Evolutionary conservation across 2,888 invertebrate genomes (phyloP).

Genomic region (Pyrocoelia pectoralis): DNA sequence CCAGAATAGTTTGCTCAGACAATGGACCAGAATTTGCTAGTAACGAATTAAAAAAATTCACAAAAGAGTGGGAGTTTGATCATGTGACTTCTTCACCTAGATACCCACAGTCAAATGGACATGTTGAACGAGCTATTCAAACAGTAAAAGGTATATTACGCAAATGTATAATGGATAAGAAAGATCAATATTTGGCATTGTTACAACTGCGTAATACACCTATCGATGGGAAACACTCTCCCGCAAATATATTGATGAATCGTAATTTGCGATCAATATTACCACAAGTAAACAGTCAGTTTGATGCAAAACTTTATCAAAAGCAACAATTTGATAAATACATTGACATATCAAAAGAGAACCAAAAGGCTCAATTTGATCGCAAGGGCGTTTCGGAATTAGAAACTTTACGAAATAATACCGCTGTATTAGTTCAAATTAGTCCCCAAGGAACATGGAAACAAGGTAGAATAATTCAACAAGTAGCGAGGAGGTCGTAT

Average conservation of each 20-base stretch:
- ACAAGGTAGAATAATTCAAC: not conserved
- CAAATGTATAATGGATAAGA: constrained; percentile 13
- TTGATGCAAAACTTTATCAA: too few species aligned
- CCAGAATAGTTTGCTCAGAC: constrained; percentile 18
- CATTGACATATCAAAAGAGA: not conserved
- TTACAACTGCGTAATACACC: constrained; percentile 9
- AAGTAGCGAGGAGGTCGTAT: not conserved
- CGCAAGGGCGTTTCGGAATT: not conserved
- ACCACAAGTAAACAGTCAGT: not conserved
- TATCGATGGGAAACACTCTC: constrained; percentile 1
- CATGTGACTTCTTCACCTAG: not conserved
- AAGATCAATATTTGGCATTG: constrained; percentile 19
- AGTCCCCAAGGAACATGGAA: not conserved
- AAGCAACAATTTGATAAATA: not conserved
- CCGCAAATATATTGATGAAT: constrained; percentile 12
- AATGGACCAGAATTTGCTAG: constrained; percentile 15
- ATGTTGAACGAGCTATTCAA: constrained; percentile 14
- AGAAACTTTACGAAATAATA: not conserved
- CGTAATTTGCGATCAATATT: not conserved
- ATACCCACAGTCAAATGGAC: constrained; percentile 13
- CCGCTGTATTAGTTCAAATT: not conserved
- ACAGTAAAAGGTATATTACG: constrained; percentile 21
- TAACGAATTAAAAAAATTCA: not conserved
- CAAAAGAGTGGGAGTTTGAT: not conserved
- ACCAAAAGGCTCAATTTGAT: not conserved